Evolutionary conservation across 2,113 vertebrate species (phyloP).

Genomic region (Phoxinus phoxinus): DNA sequence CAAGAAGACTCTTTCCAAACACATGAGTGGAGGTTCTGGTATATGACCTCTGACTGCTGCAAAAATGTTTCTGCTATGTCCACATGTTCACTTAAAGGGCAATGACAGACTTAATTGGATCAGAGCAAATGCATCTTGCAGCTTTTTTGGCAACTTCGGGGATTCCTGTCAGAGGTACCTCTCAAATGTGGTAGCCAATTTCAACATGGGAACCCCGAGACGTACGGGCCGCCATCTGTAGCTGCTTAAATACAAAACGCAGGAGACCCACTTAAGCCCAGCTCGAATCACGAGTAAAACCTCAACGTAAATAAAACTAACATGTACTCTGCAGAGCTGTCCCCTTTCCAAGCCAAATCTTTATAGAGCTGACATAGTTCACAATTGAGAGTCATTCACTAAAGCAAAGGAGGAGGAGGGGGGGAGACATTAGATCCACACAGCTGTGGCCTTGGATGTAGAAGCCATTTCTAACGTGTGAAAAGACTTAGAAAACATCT

Average conservation of each 20-base stretch:
- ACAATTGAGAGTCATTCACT: constrained; percentile 37
- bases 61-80: constrained; percentile 61
- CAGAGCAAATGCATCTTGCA: constrained; percentile 62
- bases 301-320: constrained; percentile 59
- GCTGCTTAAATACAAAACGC: constrained; percentile 59
- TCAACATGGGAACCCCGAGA: constrained; percentile 51
- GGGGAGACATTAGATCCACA: constrained; percentile 39
- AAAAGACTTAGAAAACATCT: constrained; percentile 29
- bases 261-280: constrained; percentile 49
- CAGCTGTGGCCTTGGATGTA: constrained; percentile 48
- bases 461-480: constrained; percentile 44
- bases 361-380: constrained; percentile 56
- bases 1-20: constrained; percentile 53
- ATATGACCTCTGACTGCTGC: constrained; percentile 65
- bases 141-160: constrained; percentile 58
- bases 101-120: constrained; percentile 68
- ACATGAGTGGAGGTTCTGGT: constrained; percentile 57
- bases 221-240: constrained; percentile 53
- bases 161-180: constrained; percentile 58
- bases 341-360: constrained; percentile 53
- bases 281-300: constrained; percentile 57
- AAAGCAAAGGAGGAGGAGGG: neutral
- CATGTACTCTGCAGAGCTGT: constrained; percentile 51
- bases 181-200: constrained; percentile 58
- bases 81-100: constrained; percentile 66